Base-by-base conservation (phyloP, 2,888 invertebrate genomes). In the Trichogramma dendrolimi region DNA sequence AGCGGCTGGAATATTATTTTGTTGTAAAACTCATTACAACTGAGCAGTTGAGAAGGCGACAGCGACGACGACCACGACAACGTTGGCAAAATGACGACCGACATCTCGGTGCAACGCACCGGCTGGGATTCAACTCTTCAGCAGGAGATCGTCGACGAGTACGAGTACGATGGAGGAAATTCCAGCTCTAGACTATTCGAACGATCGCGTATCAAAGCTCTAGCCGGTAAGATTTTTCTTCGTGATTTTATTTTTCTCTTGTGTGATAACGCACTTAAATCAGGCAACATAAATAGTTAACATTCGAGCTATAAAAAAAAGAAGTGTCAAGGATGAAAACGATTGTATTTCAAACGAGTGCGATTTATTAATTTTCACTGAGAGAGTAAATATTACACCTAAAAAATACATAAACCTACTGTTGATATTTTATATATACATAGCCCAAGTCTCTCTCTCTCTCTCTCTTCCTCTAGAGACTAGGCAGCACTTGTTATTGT, bases 121-220 rank as follows among this genome's bases (percentile, higher is more conserved):
- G 78, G 78, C 68, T 96, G 96, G 96, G 96, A 96, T 84, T 92
- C 94, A 75, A 90, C 91, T 82, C 85, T 87, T 68, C 93, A 94
- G 77, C 92, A 93, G 82, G 92, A 94, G 83, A 91, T 92, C 81
- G 91, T 92, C 81, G 95, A 95, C 81, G 97, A 97, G 81, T 96
- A 96, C 85, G 97, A 98, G 85, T 97, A 97, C 85, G 99, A 99
- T 83, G 97, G 97, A 78, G 97, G 96, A 76, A 96, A 96, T 82
- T 96, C 96, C 74, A 98, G 98, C 73, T 97, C 99, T 74, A 90
- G 98, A 79, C 89, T 99, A 70, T 99, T 98, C 85, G 99, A 99
- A 86, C 88, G 99, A 82, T 97, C 97, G 76, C 90, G 99, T 79
- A 99, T 99, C 79, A 97, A 97, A 84, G 98, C 98, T 71, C 84